Percentiles rank a stretch among this genome's conserved stretches.
These are phyloP conservation scores for Glyphotaelius pellucidus DNA, from an alignment of 2,888 invertebrate genomes.

Conservation along the genomic window DNA sequence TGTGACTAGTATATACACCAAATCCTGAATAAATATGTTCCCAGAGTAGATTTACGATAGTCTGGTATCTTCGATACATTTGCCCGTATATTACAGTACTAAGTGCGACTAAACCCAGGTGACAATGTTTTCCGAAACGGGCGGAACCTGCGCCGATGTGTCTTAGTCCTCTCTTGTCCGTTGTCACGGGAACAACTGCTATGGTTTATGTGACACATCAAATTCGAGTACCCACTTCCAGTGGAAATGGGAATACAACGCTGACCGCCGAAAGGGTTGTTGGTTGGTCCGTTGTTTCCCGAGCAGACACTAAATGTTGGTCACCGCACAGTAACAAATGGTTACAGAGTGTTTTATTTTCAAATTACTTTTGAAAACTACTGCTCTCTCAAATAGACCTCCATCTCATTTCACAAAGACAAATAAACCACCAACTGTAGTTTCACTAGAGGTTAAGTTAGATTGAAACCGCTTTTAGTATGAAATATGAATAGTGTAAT, in stretches of 20 bases:
- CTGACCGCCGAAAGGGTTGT: background rate
- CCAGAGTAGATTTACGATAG: background rate
- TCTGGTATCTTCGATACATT: background rate
- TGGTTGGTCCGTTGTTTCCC: background rate
- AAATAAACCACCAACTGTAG: background rate
- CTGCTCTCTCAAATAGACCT: background rate
- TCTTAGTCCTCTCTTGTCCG: slow-evolving; percentile 2
- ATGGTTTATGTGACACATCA: background rate
- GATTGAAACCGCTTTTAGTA: background rate
- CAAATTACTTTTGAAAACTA: background rate
- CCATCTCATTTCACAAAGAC: background rate
- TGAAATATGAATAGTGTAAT: background rate
- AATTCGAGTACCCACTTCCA: background rate
- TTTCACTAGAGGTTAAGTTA: background rate
- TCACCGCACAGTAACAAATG: background rate
- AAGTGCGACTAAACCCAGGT: background rate
- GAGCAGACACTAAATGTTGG: slow-evolving; percentile 14
- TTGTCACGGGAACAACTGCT: slow-evolving; percentile 17
- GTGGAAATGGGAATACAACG: background rate
- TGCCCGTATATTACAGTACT: background rate
- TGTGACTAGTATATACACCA: background rate
- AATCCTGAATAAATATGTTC: background rate
- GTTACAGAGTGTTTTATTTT: background rate
- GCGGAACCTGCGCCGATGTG: slow-evolving; percentile 9
- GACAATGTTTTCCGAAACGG: slow-evolving; percentile 20